phyloP scores from a whole-genome alignment of 1,140 invertebrate species.

The Solenopsis invicta region DNA sequence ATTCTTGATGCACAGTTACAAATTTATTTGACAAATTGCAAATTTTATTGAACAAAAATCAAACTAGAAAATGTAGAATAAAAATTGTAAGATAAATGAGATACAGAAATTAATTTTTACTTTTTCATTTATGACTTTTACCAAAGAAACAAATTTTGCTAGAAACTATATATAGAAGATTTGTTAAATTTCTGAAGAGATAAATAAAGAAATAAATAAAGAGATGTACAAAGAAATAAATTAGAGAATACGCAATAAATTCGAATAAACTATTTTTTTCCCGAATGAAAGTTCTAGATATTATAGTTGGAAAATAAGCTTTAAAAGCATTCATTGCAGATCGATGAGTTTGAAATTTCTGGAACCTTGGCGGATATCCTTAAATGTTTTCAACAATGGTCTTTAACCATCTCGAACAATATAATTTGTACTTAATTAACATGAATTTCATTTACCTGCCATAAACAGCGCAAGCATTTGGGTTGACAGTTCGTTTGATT shows the following conservation, averaged over 20 bases:
- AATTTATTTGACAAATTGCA: too few relatives aligned
- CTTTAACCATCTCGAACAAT: not conserved
- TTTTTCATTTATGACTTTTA: not conserved
- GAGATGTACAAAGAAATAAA: not conserved
- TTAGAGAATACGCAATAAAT: not conserved
- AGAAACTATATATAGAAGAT: not conserved
- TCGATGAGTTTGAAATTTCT: not conserved
- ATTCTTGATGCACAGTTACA: too few relatives aligned
- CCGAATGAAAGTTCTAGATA: not conserved
- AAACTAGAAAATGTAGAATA: too few relatives aligned
- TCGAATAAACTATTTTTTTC: not conserved
- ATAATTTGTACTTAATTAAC: not conserved
- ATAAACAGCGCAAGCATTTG: conserved; percentile 82
- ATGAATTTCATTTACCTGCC: conserved; percentile 80
- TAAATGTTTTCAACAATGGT: not conserved
- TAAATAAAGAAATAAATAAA: too few relatives aligned
- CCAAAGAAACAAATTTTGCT: not conserved
- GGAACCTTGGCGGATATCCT: not conserved
- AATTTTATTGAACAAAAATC: too few relatives aligned
- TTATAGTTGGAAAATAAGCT: not conserved
- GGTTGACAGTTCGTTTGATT: conserved; percentile 79
- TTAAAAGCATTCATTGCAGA: not conserved
- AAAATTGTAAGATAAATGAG: not conserved
- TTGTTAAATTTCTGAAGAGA: not conserved
- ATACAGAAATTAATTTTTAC: not conserved